Conservation (phyloP, 2,113 vertebrate genomes). For the Acanthochromis polyacanthus region DNA sequence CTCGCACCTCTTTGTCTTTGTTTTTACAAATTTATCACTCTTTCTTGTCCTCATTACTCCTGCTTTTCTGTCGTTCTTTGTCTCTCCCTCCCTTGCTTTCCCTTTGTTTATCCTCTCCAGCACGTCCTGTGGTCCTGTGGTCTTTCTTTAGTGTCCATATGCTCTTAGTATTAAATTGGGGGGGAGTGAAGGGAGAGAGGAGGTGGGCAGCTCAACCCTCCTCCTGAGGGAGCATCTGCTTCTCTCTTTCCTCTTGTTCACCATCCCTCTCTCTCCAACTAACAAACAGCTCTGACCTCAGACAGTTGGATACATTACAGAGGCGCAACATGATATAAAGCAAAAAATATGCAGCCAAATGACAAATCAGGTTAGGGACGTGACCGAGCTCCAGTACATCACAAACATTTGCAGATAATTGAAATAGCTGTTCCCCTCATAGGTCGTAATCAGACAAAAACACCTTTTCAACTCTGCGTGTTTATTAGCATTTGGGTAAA, state of each 20-base stretch:
- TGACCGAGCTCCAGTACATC: slow-evolving; percentile 42
- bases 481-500: slow-evolving; percentile 23
- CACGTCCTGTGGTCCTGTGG: slow-evolving; percentile 57
- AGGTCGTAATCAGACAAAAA: slow-evolving; percentile 34
- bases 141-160: slow-evolving; percentile 76
- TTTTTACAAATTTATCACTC: slow-evolving; percentile 2
- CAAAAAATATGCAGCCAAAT: slow-evolving; percentile 61
- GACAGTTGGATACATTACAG: slow-evolving; percentile 69
- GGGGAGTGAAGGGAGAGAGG: slow-evolving; percentile 42
- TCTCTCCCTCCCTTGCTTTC: slow-evolving; percentile 12
- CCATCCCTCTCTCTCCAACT: slow-evolving; percentile 39
- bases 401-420: slow-evolving; percentile 53
- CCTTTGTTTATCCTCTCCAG: slow-evolving; percentile 61
- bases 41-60: not conserved
- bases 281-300: slow-evolving; percentile 77
- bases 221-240: slow-evolving; percentile 84
- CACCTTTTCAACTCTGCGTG: slow-evolving; percentile 32
- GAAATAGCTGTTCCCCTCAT: slow-evolving; percentile 16
- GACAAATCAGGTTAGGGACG: slow-evolving; percentile 69
- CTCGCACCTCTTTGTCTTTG: slow-evolving; percentile 31
- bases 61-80: not conserved
- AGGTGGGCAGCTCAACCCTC: slow-evolving; percentile 69
- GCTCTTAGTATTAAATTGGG: slow-evolving; percentile 68
- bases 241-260: slow-evolving; percentile 64
- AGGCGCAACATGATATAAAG: slow-evolving; percentile 70